phyloP scores from a whole-genome alignment of 2,797 vertebrate genomes.

The Gallinago nigripennis region DNA sequence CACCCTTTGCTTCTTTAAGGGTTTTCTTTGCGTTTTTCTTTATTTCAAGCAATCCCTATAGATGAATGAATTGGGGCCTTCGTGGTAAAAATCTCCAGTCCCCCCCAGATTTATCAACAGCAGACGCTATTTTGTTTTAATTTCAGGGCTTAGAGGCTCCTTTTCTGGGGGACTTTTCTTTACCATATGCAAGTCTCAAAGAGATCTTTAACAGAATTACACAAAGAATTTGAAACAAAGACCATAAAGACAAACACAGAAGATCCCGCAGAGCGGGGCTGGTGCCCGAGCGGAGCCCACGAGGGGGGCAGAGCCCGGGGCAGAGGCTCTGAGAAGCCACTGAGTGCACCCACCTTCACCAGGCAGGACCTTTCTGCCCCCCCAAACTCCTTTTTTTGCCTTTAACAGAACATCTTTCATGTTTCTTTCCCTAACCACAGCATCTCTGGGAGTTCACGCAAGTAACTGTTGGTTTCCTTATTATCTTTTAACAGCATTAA shows the following conservation, averaged over 20 bases:
- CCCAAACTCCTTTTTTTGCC: not conserved
- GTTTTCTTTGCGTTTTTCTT: not conserved
- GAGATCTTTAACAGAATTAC: not conserved
- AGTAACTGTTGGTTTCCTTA: too few relatives aligned
- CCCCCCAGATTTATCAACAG: not conserved
- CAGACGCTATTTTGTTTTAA: not conserved
- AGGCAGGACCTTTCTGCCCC: not conserved
- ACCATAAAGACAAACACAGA: not conserved
- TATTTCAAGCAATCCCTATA: not conserved
- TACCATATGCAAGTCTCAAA: too few relatives aligned
- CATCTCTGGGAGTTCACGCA: too few relatives aligned
- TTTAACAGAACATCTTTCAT: not conserved
- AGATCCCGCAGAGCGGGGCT: not conserved
- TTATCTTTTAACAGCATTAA: too few relatives aligned
- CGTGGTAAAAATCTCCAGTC: not conserved
- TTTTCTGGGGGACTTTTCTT: not conserved
- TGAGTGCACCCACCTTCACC: rapidly evolving
- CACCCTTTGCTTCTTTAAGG: not conserved
- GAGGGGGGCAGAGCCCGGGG: not conserved
- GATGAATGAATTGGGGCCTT: not conserved
- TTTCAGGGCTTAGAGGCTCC: not conserved
- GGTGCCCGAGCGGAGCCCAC: not conserved
- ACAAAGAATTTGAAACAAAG: not conserved
- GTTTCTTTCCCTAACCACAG: not conserved
- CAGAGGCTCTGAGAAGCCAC: rapidly evolving